Evolutionary conservation across 2,888 invertebrate genomes (phyloP).

Genomic region (Eilema sororculum): DNA sequence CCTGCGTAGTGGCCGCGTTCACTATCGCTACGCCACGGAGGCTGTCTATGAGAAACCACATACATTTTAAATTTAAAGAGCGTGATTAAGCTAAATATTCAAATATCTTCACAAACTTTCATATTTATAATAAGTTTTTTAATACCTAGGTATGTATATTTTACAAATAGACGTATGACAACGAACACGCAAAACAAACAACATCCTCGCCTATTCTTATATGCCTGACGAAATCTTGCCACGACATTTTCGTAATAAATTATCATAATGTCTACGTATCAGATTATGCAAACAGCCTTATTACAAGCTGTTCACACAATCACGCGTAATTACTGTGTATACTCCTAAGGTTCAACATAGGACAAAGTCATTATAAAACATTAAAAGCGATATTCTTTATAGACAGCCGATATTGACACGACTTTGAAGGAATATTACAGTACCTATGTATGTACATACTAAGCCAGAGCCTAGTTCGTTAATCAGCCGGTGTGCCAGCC

Average conservation of each 20-base stretch:
- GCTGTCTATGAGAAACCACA: too few relatives aligned
- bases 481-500: not conserved
- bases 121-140: too few relatives aligned
- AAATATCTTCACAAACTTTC: too few relatives aligned
- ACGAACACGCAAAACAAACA: slow-evolving; percentile 26
- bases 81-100: too few relatives aligned
- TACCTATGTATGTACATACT: not conserved
- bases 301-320: slow-evolving; percentile 28
- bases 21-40: too few relatives aligned
- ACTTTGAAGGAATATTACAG: not conserved
- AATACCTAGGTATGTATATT: too few relatives aligned
- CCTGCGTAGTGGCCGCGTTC: too few relatives aligned
- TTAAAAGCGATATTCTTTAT: not conserved
- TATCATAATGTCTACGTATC: slow-evolving; percentile 59
- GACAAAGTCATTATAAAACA: slow-evolving; percentile 21
- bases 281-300: slow-evolving; percentile 39
- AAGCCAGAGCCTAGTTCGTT: not conserved
- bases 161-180: slow-evolving; percentile 4
- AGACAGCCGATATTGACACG: not conserved
- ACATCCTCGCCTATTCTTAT: slow-evolving; percentile 29
- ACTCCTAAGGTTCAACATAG: slow-evolving; percentile 1
- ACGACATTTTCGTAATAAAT: slow-evolving; percentile 52
- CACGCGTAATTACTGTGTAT: slow-evolving; percentile 6
- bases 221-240: slow-evolving; percentile 23
- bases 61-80: too few relatives aligned